These are phyloP conservation scores for Cnemophilus loriae DNA, from an alignment of 2,113 vertebrate species.

Conservation along the genomic window DNA sequence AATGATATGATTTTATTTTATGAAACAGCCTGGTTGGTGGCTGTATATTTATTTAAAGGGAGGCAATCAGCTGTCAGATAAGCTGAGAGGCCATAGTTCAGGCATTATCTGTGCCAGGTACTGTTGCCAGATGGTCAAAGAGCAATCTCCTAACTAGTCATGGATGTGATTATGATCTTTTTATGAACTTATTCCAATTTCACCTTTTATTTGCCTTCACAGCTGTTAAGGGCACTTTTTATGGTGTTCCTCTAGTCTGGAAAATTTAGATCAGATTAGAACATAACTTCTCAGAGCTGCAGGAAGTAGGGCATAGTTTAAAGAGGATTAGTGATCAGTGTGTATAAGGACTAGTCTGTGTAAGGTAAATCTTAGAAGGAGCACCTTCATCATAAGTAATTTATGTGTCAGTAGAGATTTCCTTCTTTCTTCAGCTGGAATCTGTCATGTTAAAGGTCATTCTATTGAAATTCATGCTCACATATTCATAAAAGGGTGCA, in stretches of 20 bases:
- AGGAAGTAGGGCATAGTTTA: not conserved
- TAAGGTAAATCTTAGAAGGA: not conserved
- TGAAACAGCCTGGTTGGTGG: not conserved
- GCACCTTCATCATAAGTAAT: slow-evolving; percentile 31
- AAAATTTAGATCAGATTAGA: not conserved
- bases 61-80: not conserved
- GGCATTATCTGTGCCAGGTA: not conserved
- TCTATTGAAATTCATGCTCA: slow-evolving; percentile 26
- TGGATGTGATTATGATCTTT: not conserved
- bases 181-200: not conserved
- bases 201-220: not conserved
- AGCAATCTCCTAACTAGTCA: not conserved
- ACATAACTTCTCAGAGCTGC: not conserved
- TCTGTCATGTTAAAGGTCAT: slow-evolving; percentile 27
- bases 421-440: not conserved
- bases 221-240: not conserved
- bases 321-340: slow-evolving; percentile 14
- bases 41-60: not conserved
- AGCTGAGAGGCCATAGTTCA: not conserved
- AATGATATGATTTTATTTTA: not conserved
- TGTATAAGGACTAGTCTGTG: not conserved
- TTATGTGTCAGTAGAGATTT: slow-evolving; percentile 30
- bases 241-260: not conserved
- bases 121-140: not conserved
- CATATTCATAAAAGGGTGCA: not conserved